Evolutionary conservation across 53 echinoderm and acorn worm species (phyloP), one percentile per base, ranked within the genome.

Genomic region (Glandiceps talaboti): DNA sequence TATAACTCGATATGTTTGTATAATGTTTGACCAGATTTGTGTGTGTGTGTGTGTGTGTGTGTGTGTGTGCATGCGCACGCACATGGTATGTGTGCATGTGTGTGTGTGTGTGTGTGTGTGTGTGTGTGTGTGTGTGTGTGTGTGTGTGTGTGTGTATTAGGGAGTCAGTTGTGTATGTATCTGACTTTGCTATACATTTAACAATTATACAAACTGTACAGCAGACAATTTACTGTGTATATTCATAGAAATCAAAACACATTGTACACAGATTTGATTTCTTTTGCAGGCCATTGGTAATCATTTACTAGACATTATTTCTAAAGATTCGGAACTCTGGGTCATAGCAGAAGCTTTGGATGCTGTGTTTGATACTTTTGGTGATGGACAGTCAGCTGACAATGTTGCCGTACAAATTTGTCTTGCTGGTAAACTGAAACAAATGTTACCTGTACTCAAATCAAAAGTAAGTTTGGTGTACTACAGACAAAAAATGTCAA

Each of bases 341-440:
- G 93, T 94, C 28, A 87, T 89, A 1, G 99, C 93, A 0, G 99
- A 97, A 76, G 91, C 99, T 1, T 82, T 97, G 77, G 99, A 97
- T 81, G 99, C 99, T 30, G 89, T 97, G 76, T 97, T 97, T 86
- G 99, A 97, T 75, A 86, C 91, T 1, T 97, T 97, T 81, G 99
- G 89, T 28, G 93, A 97, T 81, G 99, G 99, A 0, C 80, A 85
- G 29, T 75, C 83, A 27, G 99, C 99, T 1, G 99, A 97, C 78
- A 33, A 79, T 1, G 93, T 97, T 0, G 99, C 99, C 28, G 86
- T 87, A 26, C 85, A 87, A 73, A 88, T 97, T 27, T 87, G 89
- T 29, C 91, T 97, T 33, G 90, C 90, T 73, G 80, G 88, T 0
- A 91, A 90, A 28, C 75, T 97, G 30, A 94, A 89, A 83, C 82